Conservation (phyloP, 2,888 invertebrate species). For the Acheta domesticus region DNA sequence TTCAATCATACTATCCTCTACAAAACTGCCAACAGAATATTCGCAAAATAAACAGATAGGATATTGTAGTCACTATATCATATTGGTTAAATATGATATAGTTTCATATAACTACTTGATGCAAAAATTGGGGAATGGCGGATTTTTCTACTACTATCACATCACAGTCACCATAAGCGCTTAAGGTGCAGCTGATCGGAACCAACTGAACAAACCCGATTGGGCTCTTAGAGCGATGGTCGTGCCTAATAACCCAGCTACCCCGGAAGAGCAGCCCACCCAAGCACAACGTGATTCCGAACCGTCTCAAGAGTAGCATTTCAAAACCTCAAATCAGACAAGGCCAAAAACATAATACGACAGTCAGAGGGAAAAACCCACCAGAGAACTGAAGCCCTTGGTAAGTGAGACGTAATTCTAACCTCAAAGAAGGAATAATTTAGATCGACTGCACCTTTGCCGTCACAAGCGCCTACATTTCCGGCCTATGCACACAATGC, state of each 20-base stretch:
- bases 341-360: not conserved
- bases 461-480: not conserved
- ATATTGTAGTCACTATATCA: too few relatives aligned
- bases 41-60: too few relatives aligned
- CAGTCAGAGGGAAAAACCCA: not conserved
- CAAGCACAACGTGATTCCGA: not conserved
- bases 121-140: too few relatives aligned
- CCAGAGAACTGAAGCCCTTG: not conserved
- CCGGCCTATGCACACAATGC: not conserved
- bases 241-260: not conserved
- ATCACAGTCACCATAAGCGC: too few relatives aligned
- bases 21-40: too few relatives aligned
- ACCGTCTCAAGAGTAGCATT: not conserved
- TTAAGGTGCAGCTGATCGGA: too few relatives aligned
- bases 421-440: not conserved
- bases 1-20: too few relatives aligned
- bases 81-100: too few relatives aligned
- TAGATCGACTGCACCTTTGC: not conserved
- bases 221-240: not conserved
- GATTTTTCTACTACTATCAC: too few relatives aligned
- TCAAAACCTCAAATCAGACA: conserved; percentile 18
- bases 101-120: too few relatives aligned
- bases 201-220: not conserved
- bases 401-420: not conserved
- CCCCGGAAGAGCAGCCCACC: not conserved